Evolutionary conservation across 2,797 vertebrate species (phyloP), one percentile per base, ranked within the genome.

Genomic region (Thaleichthys pacificus): DNA sequence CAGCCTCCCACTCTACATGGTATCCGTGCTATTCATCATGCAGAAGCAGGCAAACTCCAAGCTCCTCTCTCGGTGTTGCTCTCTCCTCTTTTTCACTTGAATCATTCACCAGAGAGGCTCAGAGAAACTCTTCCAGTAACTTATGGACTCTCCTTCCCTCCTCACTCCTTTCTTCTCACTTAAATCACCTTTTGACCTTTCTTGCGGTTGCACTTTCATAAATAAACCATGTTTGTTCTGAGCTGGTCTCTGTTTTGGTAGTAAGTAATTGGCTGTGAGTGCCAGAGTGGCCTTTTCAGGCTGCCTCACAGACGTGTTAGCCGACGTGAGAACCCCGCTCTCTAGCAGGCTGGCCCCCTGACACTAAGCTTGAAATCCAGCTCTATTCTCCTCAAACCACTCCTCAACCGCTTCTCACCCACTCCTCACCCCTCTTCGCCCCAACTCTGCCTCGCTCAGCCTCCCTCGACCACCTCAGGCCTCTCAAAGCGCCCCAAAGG

Each of bases 1-100:
- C 82, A 85, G 77, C 79, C 83, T 82, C 63, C 82, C 74, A 75
- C 84, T 88, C 74, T 78, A 87, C 82, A 82, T 88, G 76, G 84
- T 83, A 77, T 75, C 74, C 15, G 68, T 73, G 82, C 80, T 82
- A 83, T 91, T 83, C 73, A 85, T 86, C 83, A 85, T 69, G 74
- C 72, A 47, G 56, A 65, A 73, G 74, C 22, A 67, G 47, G 22
- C 68, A 71, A 77, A 73, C 8, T 4, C 63, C 19, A 30, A 51
- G 22, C 47, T 68, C 70, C n/a, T 32, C 35, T 66, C 69, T 22
- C 57, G 12, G 42, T 12, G 42, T 47, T 47, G 42, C 42, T 47
- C 42, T 47, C 12, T 14, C 42, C 38, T 42, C 9, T 42, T 42
- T 42, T 42, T 42, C 11, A 11, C 42, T 47, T 47, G 42, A 47